These are phyloP conservation scores for Thryonomys swinderianus DNA, from an alignment of 2,113 vertebrate species.

Conservation along the genomic window DNA sequence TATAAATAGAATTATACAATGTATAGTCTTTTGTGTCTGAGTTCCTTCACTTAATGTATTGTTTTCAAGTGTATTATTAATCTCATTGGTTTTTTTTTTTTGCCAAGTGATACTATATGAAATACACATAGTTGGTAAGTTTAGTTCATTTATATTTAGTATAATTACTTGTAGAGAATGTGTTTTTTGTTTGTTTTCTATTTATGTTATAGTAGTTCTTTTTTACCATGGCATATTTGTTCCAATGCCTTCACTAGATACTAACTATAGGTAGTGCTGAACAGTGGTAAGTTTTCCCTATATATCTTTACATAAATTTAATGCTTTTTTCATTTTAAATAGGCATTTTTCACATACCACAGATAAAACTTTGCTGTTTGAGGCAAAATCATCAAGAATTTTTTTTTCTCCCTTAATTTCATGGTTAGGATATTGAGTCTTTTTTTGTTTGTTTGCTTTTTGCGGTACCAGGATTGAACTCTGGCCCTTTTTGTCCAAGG, in stretches of 20 bases:
- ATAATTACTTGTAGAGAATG: background rate
- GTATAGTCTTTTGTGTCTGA: background rate
- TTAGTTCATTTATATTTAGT: constrained; percentile 37
- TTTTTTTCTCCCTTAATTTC: background rate
- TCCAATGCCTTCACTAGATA: background rate
- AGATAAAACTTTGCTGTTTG: background rate
- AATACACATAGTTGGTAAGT: background rate
- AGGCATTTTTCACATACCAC: background rate
- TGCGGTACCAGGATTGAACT: too few relatives aligned
- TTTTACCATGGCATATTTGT: background rate
- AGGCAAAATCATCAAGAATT: background rate
- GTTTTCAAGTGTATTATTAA: constrained; percentile 19
- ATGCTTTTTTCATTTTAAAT: background rate
- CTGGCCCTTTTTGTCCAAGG: too few relatives aligned
- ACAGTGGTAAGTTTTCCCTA: background rate
- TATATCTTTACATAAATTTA: background rate
- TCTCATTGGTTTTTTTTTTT: constrained; percentile 31
- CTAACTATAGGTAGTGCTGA: background rate
- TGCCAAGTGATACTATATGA: background rate
- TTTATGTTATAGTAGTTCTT: background rate
- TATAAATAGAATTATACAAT: background rate
- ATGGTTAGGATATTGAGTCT: background rate
- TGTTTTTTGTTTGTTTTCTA: background rate
- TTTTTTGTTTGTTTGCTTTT: too few relatives aligned
- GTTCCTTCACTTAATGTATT: background rate